These are phyloP conservation scores for Pseudochaenichthys georgianus DNA, from an alignment of 2,797 vertebrate species.

Conservation along the genomic window DNA sequence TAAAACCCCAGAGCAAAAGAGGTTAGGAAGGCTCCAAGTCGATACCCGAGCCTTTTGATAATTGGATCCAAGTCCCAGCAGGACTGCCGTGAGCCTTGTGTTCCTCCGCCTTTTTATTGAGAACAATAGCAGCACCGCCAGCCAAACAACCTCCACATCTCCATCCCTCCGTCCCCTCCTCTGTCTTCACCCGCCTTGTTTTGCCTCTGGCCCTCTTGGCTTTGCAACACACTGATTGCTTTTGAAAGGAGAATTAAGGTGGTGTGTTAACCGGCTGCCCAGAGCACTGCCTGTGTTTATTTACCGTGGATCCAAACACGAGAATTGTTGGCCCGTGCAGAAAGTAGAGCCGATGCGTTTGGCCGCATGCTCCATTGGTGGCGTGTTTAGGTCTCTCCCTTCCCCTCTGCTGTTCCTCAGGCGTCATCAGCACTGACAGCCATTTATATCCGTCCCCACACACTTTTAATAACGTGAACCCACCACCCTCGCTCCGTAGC, in stretches of 20 bases:
- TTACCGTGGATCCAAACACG: conserved; percentile 75
- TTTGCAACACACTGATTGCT: conserved; percentile 70
- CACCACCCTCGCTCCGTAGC: conserved; percentile 17
- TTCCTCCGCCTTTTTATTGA: conserved; percentile 40
- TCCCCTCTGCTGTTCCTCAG: conserved; percentile 68
- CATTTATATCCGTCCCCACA: conserved; percentile 68
- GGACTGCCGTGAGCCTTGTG: conserved; percentile 48
- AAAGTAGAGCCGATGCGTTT: conserved; percentile 67
- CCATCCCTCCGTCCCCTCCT: conserved; percentile 55
- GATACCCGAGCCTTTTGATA: conserved; percentile 70
- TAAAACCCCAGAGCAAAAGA: conserved; percentile 29
- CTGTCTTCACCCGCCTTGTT: conserved; percentile 47
- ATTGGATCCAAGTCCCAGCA: conserved; percentile 64
- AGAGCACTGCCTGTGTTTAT: conserved; percentile 75
- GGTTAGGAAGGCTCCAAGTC: conserved; percentile 49
- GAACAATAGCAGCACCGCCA: conserved; percentile 67
- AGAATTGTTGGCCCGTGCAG: conserved; percentile 66
- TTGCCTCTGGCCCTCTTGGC: conserved; percentile 55
- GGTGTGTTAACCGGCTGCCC: conserved; percentile 61
- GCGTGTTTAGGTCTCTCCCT: conserved; percentile 65
- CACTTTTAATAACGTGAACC: conserved; percentile 71
- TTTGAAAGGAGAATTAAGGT: conserved; percentile 74
- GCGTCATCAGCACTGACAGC: conserved; percentile 63
- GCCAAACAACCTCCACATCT: conserved; percentile 69
- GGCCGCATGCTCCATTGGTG: conserved; percentile 57